Percentiles rank a stretch among this genome's conserved stretches.
Conservation (phyloP, 2,113 vertebrate species). For the Spilogale gracilis region DNA sequence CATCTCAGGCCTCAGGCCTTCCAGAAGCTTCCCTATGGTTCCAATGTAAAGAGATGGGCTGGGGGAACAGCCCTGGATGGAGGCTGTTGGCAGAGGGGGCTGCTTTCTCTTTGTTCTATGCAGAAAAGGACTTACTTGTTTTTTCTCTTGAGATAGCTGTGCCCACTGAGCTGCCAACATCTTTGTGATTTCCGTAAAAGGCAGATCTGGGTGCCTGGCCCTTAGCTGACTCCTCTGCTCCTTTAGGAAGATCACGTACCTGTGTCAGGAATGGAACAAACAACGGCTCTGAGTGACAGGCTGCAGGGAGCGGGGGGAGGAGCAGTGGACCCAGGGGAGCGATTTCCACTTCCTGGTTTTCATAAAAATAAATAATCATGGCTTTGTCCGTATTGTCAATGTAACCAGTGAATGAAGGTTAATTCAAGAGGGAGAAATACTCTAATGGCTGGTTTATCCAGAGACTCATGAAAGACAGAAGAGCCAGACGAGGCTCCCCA, state of each 20-base stretch:
- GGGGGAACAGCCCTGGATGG: rapidly evolving
- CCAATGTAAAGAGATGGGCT: background rate
- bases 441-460: background rate
- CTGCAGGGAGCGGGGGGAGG: background rate
- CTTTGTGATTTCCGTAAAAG: conserved; percentile 74
- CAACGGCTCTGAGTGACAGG: rapidly evolving
- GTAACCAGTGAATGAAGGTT: background rate
- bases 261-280: background rate
- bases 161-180: conserved; percentile 58
- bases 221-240: conserved; percentile 69
- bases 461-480: background rate
- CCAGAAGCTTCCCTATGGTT: background rate
- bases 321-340: background rate
- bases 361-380: background rate
- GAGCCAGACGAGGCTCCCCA: background rate
- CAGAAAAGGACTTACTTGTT: conserved; percentile 26
- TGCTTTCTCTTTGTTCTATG: rapidly evolving
- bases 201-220: conserved; percentile 58
- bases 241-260: conserved; percentile 71
- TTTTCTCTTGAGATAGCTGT: conserved; percentile 68
- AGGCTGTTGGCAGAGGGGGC: background rate
- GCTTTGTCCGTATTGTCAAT: background rate
- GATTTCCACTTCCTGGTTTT: background rate
- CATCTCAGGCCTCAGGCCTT: rapidly evolving
- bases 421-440: background rate